Conservation (phyloP, 37 sponge, comb jelly and placozoan species). For the Cladorhizidae sp. region DNA sequence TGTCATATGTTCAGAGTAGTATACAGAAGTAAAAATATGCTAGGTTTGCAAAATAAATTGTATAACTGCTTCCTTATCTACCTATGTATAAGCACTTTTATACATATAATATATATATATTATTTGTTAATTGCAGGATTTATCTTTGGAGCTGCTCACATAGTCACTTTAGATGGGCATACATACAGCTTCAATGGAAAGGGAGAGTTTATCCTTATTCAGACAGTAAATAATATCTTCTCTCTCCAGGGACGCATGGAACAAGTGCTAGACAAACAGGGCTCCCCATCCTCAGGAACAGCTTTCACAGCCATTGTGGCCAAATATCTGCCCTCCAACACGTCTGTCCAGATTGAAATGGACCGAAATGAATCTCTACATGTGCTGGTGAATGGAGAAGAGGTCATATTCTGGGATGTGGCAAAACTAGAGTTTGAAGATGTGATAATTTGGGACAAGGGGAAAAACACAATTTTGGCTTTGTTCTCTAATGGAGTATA, state of each 20-base stretch:
- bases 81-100: too few species aligned
- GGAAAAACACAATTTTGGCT: conserved; percentile 28
- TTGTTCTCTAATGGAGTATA: conserved; percentile 35
- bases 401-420: conserved; percentile 47
- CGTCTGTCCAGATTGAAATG: conserved; percentile 59
- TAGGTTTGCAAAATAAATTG: too few species aligned
- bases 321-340: conserved; percentile 7
- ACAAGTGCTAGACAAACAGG: neutral
- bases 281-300: conserved; percentile 13
- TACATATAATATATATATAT: neutral
- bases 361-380: neutral
- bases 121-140: conserved; percentile 8
- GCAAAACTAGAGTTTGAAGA: conserved; percentile 31
- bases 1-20: too few species aligned
- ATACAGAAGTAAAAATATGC: too few species aligned
- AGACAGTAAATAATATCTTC: conserved; percentile 23
- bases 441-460: conserved; percentile 21
- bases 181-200: conserved; percentile 55
- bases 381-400: conserved; percentile 38
- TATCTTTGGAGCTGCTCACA: conserved; percentile 46
- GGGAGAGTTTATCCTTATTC: conserved; percentile 42
- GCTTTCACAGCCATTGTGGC: conserved; percentile 43
- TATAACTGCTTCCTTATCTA: too few species aligned
- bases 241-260: conserved; percentile 47
- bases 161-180: conserved; percentile 42